phyloP scores from a whole-genome alignment of 2,113 vertebrate genomes.

The Tangachromis dhanisi region DNA sequence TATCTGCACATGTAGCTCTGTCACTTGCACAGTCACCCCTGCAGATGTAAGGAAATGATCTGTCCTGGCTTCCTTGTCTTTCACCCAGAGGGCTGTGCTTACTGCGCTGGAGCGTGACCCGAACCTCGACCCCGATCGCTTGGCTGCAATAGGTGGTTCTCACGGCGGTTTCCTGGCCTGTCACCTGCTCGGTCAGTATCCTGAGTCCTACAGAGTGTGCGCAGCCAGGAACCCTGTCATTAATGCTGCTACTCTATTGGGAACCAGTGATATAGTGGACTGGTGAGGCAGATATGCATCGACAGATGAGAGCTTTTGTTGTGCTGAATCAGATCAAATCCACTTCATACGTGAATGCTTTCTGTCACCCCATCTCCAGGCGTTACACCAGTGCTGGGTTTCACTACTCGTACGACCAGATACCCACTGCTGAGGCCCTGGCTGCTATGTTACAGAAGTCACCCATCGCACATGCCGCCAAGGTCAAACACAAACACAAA shows the following conservation, averaged over 20 bases:
- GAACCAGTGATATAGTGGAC: conserved; percentile 81
- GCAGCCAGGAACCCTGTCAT: conserved; percentile 77
- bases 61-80: not conserved
- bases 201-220: conserved; percentile 73
- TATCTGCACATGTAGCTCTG: not conserved
- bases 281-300: conserved; percentile 69
- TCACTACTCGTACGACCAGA: conserved; percentile 71
- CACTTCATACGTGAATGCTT: not conserved
- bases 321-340: accelerated
- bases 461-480: conserved; percentile 67
- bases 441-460: conserved; percentile 74
- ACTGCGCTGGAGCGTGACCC: conserved; percentile 44
- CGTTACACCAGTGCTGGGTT: conserved; percentile 74
- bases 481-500: conserved; percentile 49
- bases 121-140: conserved; percentile 60
- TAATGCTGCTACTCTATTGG: conserved; percentile 76
- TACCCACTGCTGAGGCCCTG: conserved; percentile 69
- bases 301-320: not conserved
- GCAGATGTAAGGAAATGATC: not conserved
- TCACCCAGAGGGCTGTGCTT: conserved; percentile 63
- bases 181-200: conserved; percentile 76
- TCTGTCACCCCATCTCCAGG: conserved; percentile 44
- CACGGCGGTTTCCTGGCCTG: conserved; percentile 82
- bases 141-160: conserved; percentile 79
- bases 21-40: not conserved